Percentiles rank a stretch among this genome's conserved stretches.
These are phyloP conservation scores for Agrotis exclamationis DNA, from an alignment of 2,888 invertebrate species.

Conservation along the genomic window DNA sequence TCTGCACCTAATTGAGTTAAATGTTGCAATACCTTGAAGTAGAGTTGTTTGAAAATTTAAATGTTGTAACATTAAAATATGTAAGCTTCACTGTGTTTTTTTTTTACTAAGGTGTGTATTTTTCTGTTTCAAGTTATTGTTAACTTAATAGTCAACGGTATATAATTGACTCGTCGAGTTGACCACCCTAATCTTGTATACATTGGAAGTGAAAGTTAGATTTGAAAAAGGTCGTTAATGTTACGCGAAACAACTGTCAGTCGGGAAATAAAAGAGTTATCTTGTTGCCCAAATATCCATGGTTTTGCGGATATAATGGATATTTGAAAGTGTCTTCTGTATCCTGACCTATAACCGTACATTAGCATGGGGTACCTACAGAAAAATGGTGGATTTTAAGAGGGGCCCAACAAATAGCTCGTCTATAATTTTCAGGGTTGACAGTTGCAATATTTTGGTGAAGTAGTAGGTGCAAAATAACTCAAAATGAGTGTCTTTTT, in stretches of 20 bases:
- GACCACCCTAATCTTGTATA: not conserved
- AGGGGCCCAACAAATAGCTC: not conserved
- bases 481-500: conserved; percentile 13
- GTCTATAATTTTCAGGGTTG: not conserved
- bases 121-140: too few relatives aligned
- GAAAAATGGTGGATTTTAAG: not conserved
- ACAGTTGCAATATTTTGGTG: not conserved
- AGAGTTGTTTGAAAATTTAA: not conserved
- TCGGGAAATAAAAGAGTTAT: not conserved
- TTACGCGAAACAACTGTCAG: conserved; percentile 1
- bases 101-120: too few relatives aligned
- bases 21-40: not conserved
- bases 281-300: too few relatives aligned
- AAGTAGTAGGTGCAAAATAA: conserved; percentile 28
- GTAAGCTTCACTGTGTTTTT: too few relatives aligned
- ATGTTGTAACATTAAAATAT: too few relatives aligned
- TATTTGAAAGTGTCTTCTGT: too few relatives aligned
- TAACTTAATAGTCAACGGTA: not conserved
- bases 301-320: too few relatives aligned
- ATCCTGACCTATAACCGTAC: too few relatives aligned
- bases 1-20: not conserved
- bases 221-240: not conserved
- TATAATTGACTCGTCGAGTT: not conserved
- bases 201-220: not conserved
- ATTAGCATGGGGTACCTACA: too few relatives aligned